phyloP scores from a whole-genome alignment of 2,113 vertebrate genomes.

The Spheniscus mendiculus region DNA sequence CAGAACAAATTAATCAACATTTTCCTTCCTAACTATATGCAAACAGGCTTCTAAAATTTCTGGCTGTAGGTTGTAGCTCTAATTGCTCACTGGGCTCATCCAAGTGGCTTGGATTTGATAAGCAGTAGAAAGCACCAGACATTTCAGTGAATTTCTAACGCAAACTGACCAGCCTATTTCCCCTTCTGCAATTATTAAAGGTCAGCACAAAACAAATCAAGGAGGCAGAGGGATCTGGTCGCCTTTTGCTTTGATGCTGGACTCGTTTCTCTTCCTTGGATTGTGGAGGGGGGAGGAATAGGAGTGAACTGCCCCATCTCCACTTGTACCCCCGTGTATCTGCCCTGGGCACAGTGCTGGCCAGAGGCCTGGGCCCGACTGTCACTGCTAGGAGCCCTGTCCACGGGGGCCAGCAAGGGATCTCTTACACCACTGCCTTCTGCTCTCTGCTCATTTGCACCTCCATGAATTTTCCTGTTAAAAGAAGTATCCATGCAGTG shows the following conservation, averaged over 20 bases:
- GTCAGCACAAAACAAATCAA: background rate
- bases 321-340: fast-evolving
- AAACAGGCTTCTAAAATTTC: constrained; percentile 20
- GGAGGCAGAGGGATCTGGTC: background rate
- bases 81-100: constrained; percentile 46
- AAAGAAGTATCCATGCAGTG: background rate
- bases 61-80: background rate
- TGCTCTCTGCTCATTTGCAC: background rate
- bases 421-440: background rate
- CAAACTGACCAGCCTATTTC: background rate
- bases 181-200: constrained; percentile 35
- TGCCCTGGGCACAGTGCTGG: background rate
- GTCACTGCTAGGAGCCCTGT: background rate
- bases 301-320: background rate
- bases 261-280: background rate
- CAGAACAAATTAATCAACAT: constrained; percentile 53
- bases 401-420: fast-evolving
- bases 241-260: background rate
- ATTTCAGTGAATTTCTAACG: constrained; percentile 50
- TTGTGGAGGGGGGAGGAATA: background rate
- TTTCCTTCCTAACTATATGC: background rate
- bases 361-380: background rate
- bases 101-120: constrained; percentile 31
- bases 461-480: background rate
- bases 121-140: background rate